Conservation (phyloP, 1,140 invertebrate species). For the Leguminivora glycinivorella region DNA sequence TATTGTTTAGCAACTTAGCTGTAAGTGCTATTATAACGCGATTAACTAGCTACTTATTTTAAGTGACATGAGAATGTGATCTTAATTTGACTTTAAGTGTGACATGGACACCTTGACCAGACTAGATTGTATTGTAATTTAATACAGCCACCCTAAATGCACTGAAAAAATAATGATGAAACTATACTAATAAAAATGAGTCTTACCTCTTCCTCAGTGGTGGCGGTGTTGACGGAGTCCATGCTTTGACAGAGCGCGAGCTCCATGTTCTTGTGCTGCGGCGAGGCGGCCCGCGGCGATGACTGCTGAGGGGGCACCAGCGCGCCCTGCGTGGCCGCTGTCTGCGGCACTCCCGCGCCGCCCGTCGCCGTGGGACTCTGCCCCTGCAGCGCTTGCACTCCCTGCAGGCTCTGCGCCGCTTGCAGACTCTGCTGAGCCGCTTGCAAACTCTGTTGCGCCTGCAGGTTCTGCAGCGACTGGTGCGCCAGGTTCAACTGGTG, state of each 20-base stretch:
- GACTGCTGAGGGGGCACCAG: constrained; percentile 69
- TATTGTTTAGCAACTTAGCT: not conserved
- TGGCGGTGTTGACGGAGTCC: constrained; percentile 95
- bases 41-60: no score
- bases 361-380: constrained; percentile 55
- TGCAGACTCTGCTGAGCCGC: constrained; percentile 51
- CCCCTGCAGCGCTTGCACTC: constrained; percentile 49
- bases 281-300: constrained; percentile 62
- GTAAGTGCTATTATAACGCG: not conserved
- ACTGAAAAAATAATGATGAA: not conserved
- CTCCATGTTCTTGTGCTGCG: constrained; percentile 75
- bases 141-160: no score
- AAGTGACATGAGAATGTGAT: not conserved
- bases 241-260: constrained; percentile 88
- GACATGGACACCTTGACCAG: no score
- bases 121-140: no score
- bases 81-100: no score
- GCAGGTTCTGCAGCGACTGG: constrained; percentile 69
- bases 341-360: constrained; percentile 53
- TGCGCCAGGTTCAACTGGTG: constrained; percentile 73
- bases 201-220: constrained; percentile 94
- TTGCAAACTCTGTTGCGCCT: constrained; percentile 60
- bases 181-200: not conserved
- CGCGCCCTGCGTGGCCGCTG: constrained; percentile 59
- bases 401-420: constrained; percentile 46